phyloP scores from a whole-genome alignment of 1,140 invertebrate species.

The Achroia grisella region DNA sequence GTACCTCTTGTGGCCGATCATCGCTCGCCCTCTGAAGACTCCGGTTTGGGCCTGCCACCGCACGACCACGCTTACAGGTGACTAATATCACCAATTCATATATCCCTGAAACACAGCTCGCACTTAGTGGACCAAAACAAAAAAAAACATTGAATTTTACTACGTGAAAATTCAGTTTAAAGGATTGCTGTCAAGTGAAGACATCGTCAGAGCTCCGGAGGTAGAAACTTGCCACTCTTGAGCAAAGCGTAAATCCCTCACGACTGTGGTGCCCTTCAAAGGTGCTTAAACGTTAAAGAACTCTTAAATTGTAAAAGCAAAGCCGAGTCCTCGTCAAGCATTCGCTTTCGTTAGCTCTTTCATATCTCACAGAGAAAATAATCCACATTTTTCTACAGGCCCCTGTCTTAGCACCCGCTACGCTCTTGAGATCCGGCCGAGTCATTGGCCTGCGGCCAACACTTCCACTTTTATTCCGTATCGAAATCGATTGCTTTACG shows the following conservation, averaged over 20 bases:
- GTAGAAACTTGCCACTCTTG: conserved; percentile 11
- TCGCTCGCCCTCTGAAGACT: conserved; percentile 88
- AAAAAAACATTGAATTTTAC: no score
- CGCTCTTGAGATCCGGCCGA: conserved; percentile 24
- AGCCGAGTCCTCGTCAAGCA: conserved; percentile 34
- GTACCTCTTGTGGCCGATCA: conserved; percentile 73
- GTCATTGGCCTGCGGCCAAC: conserved; percentile 53
- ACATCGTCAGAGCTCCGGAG: conserved; percentile 3
- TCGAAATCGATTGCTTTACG: conserved; percentile 56
- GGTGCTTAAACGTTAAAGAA: conserved; percentile 31
- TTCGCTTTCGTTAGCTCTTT: conserved; percentile 46
- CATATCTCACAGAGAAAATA: conserved; percentile 40
- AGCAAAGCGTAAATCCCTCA: conserved; percentile 34
- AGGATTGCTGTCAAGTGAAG: background rate
- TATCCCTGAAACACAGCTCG: background rate
- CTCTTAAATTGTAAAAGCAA: conserved; percentile 38
- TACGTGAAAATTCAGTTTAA: background rate
- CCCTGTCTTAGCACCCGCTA: conserved; percentile 24
- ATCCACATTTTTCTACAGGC: conserved; percentile 32
- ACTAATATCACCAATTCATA: conserved; percentile 11
- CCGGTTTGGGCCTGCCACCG: conserved; percentile 85
- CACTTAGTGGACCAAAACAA: no score
- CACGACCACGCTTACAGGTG: conserved; percentile 77
- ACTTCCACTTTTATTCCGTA: conserved; percentile 49
- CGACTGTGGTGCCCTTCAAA: conserved; percentile 20